Evolutionary conservation across 1,140 invertebrate genomes (phyloP).

Genomic region (Pachypsylla venusta): DNA sequence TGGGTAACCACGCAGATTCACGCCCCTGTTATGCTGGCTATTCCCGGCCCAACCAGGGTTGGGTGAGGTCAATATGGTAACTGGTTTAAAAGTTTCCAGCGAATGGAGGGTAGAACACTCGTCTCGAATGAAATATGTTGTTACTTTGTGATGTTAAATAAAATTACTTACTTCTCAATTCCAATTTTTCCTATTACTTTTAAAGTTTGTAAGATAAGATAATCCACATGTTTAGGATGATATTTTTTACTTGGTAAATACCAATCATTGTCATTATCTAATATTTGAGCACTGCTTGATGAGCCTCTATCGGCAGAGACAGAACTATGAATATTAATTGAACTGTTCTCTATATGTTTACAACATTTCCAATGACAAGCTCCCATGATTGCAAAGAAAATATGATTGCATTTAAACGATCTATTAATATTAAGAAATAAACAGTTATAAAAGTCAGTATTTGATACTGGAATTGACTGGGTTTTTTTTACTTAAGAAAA

Average conservation of each 20-base stretch:
- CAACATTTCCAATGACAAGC: constrained; percentile 21
- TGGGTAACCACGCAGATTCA: not conserved
- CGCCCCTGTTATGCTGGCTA: no score
- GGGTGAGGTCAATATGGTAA: no score
- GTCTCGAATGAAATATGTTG: not conserved
- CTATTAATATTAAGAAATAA: no score
- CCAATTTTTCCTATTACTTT: constrained; percentile 56
- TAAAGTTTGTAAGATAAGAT: constrained; percentile 63
- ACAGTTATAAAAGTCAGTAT: no score
- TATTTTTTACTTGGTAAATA: constrained; percentile 29
- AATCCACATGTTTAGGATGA: constrained; percentile 39
- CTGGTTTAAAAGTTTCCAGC: no score
- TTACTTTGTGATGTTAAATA: constrained; percentile 8
- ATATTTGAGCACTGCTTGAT: not conserved
- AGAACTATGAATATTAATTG: not conserved
- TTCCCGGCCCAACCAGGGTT: no score
- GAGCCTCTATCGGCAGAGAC: not conserved
- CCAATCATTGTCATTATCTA: constrained; percentile 33
- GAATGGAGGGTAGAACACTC: no score
- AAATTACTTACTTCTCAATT: constrained; percentile 54
- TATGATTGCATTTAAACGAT: no score
- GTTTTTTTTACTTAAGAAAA: no score
- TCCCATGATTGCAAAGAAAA: constrained; percentile 19
- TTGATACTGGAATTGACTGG: no score
- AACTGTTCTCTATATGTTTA: constrained; percentile 2